phyloP scores from a whole-genome alignment of 1,140 invertebrate species.

The Drosophila guanche region DNA sequence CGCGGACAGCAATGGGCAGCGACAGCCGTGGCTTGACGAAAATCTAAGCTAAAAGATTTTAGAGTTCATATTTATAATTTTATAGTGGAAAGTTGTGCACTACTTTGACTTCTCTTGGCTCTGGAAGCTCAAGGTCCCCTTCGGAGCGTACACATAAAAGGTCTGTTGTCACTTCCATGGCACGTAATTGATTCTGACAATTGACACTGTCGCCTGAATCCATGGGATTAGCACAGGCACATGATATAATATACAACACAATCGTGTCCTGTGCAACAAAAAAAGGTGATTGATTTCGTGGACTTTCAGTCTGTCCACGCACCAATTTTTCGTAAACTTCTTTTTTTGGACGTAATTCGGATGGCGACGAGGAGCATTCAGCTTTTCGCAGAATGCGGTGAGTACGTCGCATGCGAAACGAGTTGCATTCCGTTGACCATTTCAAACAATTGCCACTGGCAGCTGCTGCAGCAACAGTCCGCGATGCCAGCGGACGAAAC shows the following conservation, averaged over 20 bases:
- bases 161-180: constrained; percentile 10
- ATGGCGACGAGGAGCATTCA: constrained; percentile 31
- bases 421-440: constrained; percentile 83
- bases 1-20: constrained; percentile 48
- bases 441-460: constrained; percentile 70
- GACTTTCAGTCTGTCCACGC: constrained; percentile 26
- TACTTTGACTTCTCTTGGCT: no score
- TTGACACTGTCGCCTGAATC: constrained; percentile 26
- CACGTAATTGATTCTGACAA: constrained; percentile 69
- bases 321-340: constrained; percentile 59
- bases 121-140: constrained; percentile 4
- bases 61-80: not conserved
- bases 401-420: constrained; percentile 54
- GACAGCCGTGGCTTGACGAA: constrained; percentile 5
- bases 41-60: not conserved
- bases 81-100: no score
- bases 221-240: constrained; percentile 31
- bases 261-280: not conserved
- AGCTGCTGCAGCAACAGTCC: constrained; percentile 24
- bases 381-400: constrained; percentile 28
- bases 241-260: constrained; percentile 14
- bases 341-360: constrained; percentile 59
- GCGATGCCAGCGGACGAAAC: constrained; percentile 29
- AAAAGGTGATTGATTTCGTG: constrained; percentile 48
- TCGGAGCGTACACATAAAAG: constrained; percentile 11